These are phyloP conservation scores for Xiphophorus hellerii DNA, from an alignment of 2,113 vertebrate genomes.

Conservation along the genomic window DNA sequence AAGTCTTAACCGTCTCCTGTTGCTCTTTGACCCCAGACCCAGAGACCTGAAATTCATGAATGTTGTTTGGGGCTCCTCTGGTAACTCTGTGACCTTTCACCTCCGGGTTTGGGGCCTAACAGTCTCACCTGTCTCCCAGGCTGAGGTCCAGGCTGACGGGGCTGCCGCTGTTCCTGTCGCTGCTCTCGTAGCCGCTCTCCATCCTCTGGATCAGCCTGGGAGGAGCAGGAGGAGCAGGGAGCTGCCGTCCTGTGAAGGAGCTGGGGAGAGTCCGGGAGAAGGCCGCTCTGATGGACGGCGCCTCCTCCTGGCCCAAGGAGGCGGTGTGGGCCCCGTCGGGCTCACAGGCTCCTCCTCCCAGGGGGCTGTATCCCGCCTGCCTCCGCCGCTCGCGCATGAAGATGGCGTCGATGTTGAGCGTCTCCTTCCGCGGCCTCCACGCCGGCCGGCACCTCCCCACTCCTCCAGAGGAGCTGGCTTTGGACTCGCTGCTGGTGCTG, in stretches of 20 bases:
- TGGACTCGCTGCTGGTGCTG: conserved; percentile 89
- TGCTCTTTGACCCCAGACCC: too few species aligned
- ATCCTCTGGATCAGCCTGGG: conserved; percentile 92
- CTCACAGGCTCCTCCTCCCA: conserved; percentile 55
- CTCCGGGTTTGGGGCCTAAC: too few species aligned
- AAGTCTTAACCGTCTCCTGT: too few species aligned
- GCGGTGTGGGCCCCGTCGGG: not conserved
- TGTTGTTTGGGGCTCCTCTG: too few species aligned
- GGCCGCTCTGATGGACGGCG: not conserved
- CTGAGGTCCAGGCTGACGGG: conserved; percentile 90
- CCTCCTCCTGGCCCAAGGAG: not conserved
- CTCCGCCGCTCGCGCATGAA: conserved; percentile 89
- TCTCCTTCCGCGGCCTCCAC: conserved; percentile 92
- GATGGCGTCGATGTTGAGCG: conserved; percentile 95
- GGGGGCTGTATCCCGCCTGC: conserved; percentile 88
- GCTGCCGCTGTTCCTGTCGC: conserved; percentile 96
- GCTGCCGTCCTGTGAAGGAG: conserved; percentile 10
- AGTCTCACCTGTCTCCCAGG: conserved; percentile 79
- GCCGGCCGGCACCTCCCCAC: conserved; percentile 85
- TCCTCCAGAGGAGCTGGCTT: conserved; percentile 84
- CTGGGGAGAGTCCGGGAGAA: conserved; percentile 48
- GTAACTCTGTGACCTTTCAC: too few species aligned
- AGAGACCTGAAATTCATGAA: too few species aligned
- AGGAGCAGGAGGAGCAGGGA: conserved; percentile 35
- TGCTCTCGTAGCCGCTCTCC: conserved; percentile 98